phyloP scores from a whole-genome alignment of 2,888 invertebrate genomes.

The Phasia obesa region DNA sequence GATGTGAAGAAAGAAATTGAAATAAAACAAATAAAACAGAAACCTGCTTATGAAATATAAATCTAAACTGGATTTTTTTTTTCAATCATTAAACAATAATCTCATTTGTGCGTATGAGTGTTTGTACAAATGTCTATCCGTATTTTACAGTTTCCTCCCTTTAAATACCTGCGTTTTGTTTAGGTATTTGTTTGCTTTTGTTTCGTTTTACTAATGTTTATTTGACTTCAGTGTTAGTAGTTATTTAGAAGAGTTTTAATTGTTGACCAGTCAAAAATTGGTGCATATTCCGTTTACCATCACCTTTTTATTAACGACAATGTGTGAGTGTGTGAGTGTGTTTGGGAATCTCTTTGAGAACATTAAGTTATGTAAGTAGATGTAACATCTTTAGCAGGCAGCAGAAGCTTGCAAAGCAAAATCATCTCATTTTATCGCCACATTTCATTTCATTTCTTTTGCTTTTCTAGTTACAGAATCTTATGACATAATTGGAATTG shows the following conservation, averaged over 20 bases:
- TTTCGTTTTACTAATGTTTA: no score
- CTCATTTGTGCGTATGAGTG: slow-evolving; percentile 18
- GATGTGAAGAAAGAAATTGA: neutral
- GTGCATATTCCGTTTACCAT: no score
- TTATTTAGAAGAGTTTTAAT: no score
- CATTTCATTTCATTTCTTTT: neutral
- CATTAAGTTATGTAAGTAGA: slow-evolving; percentile 22
- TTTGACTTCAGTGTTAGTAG: no score
- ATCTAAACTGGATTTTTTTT: slow-evolving; percentile 18
- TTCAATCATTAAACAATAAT: slow-evolving; percentile 41
- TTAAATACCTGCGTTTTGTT: neutral
- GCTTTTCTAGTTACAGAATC: neutral
- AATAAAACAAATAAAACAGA: neutral
- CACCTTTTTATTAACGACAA: no score
- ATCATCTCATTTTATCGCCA: slow-evolving; percentile 17
- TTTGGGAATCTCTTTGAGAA: neutral
- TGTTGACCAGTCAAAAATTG: no score
- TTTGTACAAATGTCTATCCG: slow-evolving; percentile 9
- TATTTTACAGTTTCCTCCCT: neutral
- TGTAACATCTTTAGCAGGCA: slow-evolving; percentile 30
- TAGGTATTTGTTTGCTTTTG: neutral
- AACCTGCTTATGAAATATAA: slow-evolving; percentile 27
- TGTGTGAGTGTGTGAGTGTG: neutral
- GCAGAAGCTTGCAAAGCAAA: neutral
- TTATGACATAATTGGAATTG: slow-evolving; percentile 42